Percentiles rank a stretch among this genome's conserved stretches.
Conservation (phyloP, 2,113 vertebrate species). For the Hucho hucho region DNA sequence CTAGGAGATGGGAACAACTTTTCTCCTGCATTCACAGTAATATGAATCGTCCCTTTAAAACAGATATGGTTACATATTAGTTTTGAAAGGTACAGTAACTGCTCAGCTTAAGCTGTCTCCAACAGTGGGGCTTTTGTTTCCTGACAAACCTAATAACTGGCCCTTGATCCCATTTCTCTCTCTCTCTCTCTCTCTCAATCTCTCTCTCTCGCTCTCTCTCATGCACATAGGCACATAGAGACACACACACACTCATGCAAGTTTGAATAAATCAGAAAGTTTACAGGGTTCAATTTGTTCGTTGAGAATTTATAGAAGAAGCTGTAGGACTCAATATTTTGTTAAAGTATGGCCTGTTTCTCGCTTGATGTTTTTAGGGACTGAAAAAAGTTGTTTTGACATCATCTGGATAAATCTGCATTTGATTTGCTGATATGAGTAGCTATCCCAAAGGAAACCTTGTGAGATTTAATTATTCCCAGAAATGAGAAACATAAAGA, state of each 20-base stretch:
- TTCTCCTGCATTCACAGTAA: slow-evolving; percentile 90
- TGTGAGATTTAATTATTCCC: slow-evolving; percentile 66
- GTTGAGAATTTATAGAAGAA: too few relatives aligned
- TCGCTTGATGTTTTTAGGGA: neutral
- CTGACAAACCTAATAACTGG: slow-evolving; percentile 84
- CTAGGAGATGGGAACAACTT: slow-evolving; percentile 90
- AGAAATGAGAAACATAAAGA: slow-evolving; percentile 18
- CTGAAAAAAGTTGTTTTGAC: slow-evolving; percentile 51
- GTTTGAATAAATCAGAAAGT: neutral
- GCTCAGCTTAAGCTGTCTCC: slow-evolving; percentile 78
- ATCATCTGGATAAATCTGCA: slow-evolving; percentile 63
- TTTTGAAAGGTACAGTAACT: slow-evolving; percentile 96
- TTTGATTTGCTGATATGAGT: slow-evolving; percentile 71
- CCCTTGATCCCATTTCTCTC: slow-evolving; percentile 79
- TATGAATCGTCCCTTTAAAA: slow-evolving; percentile 99
- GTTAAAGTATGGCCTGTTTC: too few relatives aligned
- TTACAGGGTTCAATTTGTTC: slow-evolving; percentile 39
- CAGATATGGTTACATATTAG: slow-evolving; percentile 99
- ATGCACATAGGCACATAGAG: neutral
- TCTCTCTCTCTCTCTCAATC: slow-evolving; percentile 60
- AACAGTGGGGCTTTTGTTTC: slow-evolving; percentile 92
- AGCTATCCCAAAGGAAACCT: slow-evolving; percentile 73
- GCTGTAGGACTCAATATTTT: too few relatives aligned
- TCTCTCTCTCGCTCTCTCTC: slow-evolving; percentile 13
- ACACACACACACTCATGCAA: neutral